A percentile compares a stretch with the other conserved stretches of the same genome.
Evolutionary conservation across 2,113 vertebrate genomes (phyloP).

Genomic region (Gulo gulo): DNA sequence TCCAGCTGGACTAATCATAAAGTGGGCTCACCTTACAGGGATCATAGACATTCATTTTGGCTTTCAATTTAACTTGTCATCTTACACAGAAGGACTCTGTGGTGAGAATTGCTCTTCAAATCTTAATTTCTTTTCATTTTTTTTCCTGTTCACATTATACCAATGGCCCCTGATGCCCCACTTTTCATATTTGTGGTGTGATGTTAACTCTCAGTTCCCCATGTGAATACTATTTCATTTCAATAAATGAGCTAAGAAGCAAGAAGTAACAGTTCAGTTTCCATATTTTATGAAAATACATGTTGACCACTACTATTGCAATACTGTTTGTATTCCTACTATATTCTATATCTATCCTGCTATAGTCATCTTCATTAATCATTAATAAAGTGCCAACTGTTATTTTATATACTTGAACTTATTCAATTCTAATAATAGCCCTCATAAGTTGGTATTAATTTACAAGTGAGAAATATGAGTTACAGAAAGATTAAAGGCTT

Average conservation of each 20-base stretch:
- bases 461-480: neutral
- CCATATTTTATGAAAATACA: neutral
- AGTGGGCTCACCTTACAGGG: slow-evolving; percentile 97
- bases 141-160: neutral
- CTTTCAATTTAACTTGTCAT: slow-evolving; percentile 83
- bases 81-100: slow-evolving; percentile 93
- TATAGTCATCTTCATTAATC: neutral
- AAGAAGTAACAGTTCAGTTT: neutral
- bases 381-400: neutral
- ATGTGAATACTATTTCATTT: neutral
- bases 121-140: neutral
- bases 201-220: neutral
- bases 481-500: neutral
- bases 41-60: slow-evolving; percentile 94
- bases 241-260: neutral
- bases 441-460: neutral
- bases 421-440: neutral
- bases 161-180: neutral
- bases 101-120: slow-evolving; percentile 84
- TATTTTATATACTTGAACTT: neutral
- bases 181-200: neutral
- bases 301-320: neutral
- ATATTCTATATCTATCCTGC: neutral
- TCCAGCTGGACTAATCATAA: slow-evolving; percentile 92
- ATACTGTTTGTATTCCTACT: neutral